Conservation (phyloP, 2,113 vertebrate species). For the Polyodon spathula region DNA sequence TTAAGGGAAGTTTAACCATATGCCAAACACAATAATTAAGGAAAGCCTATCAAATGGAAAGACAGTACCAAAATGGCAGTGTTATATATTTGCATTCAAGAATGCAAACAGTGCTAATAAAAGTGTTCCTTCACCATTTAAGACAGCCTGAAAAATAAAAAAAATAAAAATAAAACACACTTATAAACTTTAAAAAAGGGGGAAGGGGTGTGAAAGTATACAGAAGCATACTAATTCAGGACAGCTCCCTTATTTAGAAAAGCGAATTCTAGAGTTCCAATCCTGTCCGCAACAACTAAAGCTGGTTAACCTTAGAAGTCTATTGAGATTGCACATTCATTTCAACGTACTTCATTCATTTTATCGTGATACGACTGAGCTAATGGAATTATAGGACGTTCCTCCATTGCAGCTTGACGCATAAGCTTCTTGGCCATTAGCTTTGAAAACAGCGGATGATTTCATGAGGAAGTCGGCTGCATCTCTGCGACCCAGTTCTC, state of each 20-base stretch:
- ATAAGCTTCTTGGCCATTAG: conserved; percentile 65
- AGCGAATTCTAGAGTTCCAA: neutral
- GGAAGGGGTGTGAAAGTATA: conserved; percentile 3
- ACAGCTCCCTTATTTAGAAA: neutral
- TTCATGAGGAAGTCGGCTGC: conserved; percentile 89
- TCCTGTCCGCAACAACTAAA: conserved; percentile 9
- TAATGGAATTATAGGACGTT: conserved; percentile 93
- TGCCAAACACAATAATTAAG: conserved; percentile 5
- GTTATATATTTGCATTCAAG: conserved; percentile 11
- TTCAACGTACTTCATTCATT: conserved; percentile 17
- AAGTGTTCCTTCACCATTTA: neutral
- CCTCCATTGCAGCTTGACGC: conserved; percentile 84
- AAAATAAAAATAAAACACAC: conserved; percentile 39
- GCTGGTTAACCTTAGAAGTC: conserved; percentile 15
- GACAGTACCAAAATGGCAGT: conserved; percentile 12
- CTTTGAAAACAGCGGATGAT: conserved; percentile 80
- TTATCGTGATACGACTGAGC: conserved; percentile 92
- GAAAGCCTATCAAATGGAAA: neutral
- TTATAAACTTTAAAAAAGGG: conserved; percentile 11
- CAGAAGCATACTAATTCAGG: conserved; percentile 20
- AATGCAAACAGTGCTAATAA: conserved; percentile 6
- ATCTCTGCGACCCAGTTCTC: conserved; percentile 89
- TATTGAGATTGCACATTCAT: conserved; percentile 31
- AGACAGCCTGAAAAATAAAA: conserved; percentile 25
- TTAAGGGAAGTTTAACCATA: conserved; percentile 13